Evolutionary conservation across 2,113 vertebrate species (phyloP), one percentile per base, ranked within the genome.

Genomic region (Corythornis vintsioides): DNA sequence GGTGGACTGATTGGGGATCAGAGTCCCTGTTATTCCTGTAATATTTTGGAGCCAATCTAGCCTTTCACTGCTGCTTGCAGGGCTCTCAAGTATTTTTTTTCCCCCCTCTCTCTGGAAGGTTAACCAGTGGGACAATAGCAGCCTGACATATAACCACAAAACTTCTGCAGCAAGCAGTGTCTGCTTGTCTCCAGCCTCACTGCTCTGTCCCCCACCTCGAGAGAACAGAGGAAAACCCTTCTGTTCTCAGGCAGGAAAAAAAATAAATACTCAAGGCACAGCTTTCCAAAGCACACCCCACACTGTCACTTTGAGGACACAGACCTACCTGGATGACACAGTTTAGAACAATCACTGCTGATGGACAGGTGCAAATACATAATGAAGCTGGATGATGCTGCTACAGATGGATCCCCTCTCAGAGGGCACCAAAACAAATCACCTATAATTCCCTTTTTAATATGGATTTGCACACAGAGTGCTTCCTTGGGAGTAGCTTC

Each of bases 1-100:
- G 94, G 90, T 86, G 92, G 88, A 89, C 88, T 35, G 81, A 24
- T 19, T 35, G 19, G 61, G 89, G 61, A 95, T 96, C 94, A 94
- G 92, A 96, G 92, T 52, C 42, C 16, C 26, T 47, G 43, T 3
- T 1, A 57, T 83, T 73, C 63, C 82, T 89, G 10, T 3, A 86
- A 56, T 8, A 9, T 69, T 87, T 78, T 43, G 79, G 76, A 91
- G 57, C 66, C 50, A 63, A 3, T 22, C 28, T 40, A 15, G 35
- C 50, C 21, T 24, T 15, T 52, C 31, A 18, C 35, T 74, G 89
- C 61, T 45, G 50, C 73, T 83, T 92, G 19, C 47, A 21, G 55
- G 8, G 20, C 28, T 28, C 63, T 63, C 16, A 42, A 72, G 55
- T 11, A 0, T 70, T 88, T 75, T 72, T 72, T 21, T 10, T 22